Base-by-base conservation (phyloP, 2,113 vertebrate genomes). In the Recurvirostra avosetta region DNA sequence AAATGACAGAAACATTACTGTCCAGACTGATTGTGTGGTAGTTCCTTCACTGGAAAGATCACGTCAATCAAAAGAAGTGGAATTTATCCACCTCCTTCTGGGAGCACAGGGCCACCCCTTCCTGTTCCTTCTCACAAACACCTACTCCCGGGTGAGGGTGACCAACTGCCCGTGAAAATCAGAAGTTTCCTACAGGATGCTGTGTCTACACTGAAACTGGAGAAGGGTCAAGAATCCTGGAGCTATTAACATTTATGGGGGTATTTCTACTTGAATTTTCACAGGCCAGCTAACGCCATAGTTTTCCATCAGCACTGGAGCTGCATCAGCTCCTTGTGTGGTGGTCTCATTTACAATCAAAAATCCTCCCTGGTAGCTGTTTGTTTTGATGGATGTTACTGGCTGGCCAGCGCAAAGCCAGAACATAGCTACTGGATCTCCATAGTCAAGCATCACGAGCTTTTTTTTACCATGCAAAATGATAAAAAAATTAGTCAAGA, bases 151-250 rank as follows among this genome's bases (percentile, higher is more conserved):
- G 47, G 26, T 66, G 52, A 67, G 5, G 11, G 45, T 62, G 68
- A 16, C 4, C 2, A 56, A 4, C 49, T 40, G 53, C 30, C 49
- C 0, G 0, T 73, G 45, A 61, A 72, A 94, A 41, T 27, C 15
- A 29, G 13, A 38, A 0, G 0, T 72, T 81, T 77, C 52, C 59
- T 80, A 12, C 10, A 29, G 34, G 12, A 30, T n/a, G 10, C 41
- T 67, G 25, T 58, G 14, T 55, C 68, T 92, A 12, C 20, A 13
- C 45, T 45, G 47, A 71, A 53, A 30, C 53, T 30, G 40, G 29
- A 68, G 30, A 83, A 58, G 12, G 11, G 9, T 50, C n/a, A 34
- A 20, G 58, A 77, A 50, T 84, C 63, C 36, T 72, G 40, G 34
- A 80, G 32, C 34, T 84, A 1, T 38, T 52, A 61, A 40, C 6